Base-by-base conservation (phyloP, 2,113 vertebrate species). In the Pygoscelis antarcticus region DNA sequence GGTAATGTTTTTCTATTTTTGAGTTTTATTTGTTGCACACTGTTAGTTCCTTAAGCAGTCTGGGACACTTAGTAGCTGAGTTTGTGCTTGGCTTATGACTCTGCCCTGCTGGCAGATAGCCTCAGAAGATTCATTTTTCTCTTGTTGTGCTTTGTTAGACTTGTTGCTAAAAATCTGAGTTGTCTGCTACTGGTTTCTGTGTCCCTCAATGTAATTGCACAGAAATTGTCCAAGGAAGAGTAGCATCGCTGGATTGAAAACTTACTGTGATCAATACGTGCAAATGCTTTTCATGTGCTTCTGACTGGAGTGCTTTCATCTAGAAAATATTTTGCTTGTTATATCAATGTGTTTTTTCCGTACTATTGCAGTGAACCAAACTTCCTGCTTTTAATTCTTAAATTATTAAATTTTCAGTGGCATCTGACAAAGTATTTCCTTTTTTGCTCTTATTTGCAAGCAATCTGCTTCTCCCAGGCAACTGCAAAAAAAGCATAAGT, bases 1-100 rank as follows among this genome's bases (percentile, higher is more conserved):
- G 98, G 99, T 99, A 97, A 93, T 69, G 5, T 30, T 71, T 47
- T 89, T 60, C 26, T 83, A 3, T 6, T 47, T 87, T 71, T 83
- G 8, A 8, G 55, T 65, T 38, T 6, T 61, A 29, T 75, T 79
- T 65, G 9, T 85, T 76, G 51, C 29, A 16, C 36, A 27, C 16
- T 64, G 13, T 61, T 87, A 82, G 38, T 81, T 92, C 1, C 3
- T 47, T 65, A 82, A 70, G 21, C 15, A 36, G 30, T 36, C 9
- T 29, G 20, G 5, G 5, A 57, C 5, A 13, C 36, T 44, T 71
- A 0, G 8, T 60, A 64, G 6, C 44, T 36, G 62, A 66, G 10
- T 69, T 60, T 64, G 10, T 82, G 11, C 36, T 74, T 2, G 2
- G 18, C 3, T 55, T 75, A 10, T 40, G 20, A 36, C 14, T 61